Evolutionary conservation across 2,888 invertebrate genomes (phyloP).

Genomic region (Acanthopleura granulata): DNA sequence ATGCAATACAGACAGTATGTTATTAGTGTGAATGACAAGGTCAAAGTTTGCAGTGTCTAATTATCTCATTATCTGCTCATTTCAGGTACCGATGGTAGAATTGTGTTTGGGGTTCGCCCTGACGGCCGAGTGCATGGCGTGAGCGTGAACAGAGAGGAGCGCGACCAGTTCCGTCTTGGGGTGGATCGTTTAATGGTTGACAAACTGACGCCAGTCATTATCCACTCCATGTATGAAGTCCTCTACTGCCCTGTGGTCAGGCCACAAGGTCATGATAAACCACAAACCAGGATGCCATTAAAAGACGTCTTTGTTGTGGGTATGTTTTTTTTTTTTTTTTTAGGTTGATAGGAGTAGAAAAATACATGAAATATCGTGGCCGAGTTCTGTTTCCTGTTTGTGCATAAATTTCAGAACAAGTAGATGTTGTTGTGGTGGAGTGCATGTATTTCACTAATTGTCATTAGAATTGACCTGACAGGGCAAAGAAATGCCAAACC

Average conservation of each 20-base stretch:
- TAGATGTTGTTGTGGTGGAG: too few relatives aligned
- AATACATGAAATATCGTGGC: too few relatives aligned
- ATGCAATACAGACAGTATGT: too few relatives aligned
- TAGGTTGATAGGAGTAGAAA: too few relatives aligned
- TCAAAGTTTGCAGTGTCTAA: too few relatives aligned
- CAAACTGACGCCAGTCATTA: slow-evolving; percentile 35
- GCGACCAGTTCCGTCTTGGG: slow-evolving; percentile 45
- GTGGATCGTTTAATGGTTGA: slow-evolving; percentile 43
- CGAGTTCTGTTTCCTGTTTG: too few relatives aligned
- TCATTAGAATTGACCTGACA: too few relatives aligned
- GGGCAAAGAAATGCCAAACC: too few relatives aligned
- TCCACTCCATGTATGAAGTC: slow-evolving; percentile 43
- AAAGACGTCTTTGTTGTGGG: slow-evolving; percentile 42
- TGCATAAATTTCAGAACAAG: too few relatives aligned
- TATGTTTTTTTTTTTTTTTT: slow-evolving; percentile 24
- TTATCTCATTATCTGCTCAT: background rate
- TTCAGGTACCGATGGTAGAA: slow-evolving; percentile 41
- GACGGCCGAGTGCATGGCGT: slow-evolving; percentile 39
- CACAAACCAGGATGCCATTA: slow-evolving; percentile 19
- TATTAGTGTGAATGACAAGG: too few relatives aligned
- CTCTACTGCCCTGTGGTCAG: slow-evolving; percentile 35
- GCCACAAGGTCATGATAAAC: slow-evolving; percentile 17
- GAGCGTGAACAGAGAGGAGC: slow-evolving; percentile 39
- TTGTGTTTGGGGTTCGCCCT: slow-evolving; percentile 43
- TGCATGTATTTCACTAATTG: too few relatives aligned